Evolutionary conservation across 2,797 vertebrate genomes (phyloP).

Genomic region (Phyllotis vaccarum): DNA sequence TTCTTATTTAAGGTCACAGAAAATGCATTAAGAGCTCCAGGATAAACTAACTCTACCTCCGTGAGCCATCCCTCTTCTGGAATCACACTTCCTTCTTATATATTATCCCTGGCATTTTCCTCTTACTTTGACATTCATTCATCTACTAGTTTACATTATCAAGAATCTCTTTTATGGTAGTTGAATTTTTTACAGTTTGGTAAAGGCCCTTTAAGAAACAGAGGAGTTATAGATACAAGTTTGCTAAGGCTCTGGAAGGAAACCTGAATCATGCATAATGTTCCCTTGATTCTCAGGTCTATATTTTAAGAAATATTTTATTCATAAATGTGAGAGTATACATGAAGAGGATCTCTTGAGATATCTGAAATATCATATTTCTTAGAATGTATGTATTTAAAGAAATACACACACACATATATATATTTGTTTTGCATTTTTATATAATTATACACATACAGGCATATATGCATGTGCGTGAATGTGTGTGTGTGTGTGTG

Average conservation of each 20-base stretch:
- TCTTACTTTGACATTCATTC: not conserved
- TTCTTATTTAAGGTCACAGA: not conserved
- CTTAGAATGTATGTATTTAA: not conserved
- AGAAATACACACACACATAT: not conserved
- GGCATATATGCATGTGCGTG: no score
- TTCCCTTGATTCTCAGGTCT: not conserved
- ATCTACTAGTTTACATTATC: not conserved
- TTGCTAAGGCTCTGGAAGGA: not conserved
- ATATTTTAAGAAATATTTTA: not conserved
- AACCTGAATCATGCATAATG: not conserved
- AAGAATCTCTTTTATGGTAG: not conserved
- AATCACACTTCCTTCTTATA: not conserved
- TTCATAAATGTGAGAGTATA: not conserved
- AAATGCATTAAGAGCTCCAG: not conserved
- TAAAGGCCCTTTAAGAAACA: not conserved
- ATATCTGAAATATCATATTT: not conserved
- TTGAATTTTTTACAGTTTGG: not conserved
- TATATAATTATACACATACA: not conserved
- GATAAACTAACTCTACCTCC: not conserved
- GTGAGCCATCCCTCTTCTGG: not conserved
- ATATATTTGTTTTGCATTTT: not conserved
- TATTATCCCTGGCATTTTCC: not conserved
- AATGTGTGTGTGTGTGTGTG: not conserved
- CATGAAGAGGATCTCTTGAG: not conserved
- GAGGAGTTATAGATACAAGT: not conserved